phyloP scores from a whole-genome alignment of 2,888 invertebrate genomes.

The Aporophyla lueneburgensis region DNA sequence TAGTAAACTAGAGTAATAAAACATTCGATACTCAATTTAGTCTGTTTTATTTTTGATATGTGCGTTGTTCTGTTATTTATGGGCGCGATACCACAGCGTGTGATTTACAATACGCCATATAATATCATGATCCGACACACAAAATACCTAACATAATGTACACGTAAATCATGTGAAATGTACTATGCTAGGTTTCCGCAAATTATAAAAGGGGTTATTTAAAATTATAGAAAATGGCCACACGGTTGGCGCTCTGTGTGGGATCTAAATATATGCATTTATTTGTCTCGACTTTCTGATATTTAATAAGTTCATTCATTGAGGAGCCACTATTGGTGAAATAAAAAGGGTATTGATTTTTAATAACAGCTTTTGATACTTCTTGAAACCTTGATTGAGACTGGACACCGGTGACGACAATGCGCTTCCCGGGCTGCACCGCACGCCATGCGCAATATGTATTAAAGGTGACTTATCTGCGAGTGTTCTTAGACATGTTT shows the following conservation, averaged over 20 bases:
- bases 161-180: conserved; percentile 30
- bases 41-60: conserved; percentile 63
- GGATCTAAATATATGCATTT: not conserved
- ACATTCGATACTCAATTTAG: conserved; percentile 38
- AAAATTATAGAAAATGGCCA: not conserved
- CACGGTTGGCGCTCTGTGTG: not conserved
- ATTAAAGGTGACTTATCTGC: no score
- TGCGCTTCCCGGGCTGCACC: no score
- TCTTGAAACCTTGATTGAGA: no score
- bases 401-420: no score
- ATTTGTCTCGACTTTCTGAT: not conserved
- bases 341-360: no score
- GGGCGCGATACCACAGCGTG: conserved; percentile 44
- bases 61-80: conserved; percentile 68
- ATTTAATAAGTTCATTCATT: no score
- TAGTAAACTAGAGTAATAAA: conserved; percentile 51
- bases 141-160: conserved; percentile 30
- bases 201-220: conserved; percentile 16
- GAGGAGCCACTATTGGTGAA: no score
- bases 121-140: conserved; percentile 36
- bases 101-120: conserved; percentile 54
- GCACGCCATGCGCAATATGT: no score
- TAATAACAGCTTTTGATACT: no score
- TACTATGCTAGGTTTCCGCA: conserved; percentile 11
- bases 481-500: no score